phyloP scores from a whole-genome alignment of 2,113 vertebrate genomes.

The Alethe castanea region DNA sequence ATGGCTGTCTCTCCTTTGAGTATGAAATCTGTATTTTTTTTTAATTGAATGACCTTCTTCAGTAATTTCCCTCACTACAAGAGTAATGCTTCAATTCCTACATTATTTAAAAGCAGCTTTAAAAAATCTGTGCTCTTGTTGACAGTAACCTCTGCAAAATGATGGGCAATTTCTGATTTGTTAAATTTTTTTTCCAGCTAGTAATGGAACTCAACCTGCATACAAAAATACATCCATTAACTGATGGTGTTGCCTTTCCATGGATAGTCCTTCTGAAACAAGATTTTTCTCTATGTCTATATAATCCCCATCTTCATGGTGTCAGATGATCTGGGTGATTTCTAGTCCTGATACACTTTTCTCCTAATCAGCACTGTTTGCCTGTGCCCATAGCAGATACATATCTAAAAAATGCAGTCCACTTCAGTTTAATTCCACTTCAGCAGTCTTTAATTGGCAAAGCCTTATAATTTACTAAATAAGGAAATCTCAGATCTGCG shows the following conservation, averaged over 20 bases:
- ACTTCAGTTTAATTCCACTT: not conserved
- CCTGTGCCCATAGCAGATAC: not conserved
- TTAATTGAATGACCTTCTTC: not conserved
- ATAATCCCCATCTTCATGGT: not conserved
- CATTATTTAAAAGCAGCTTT: not conserved
- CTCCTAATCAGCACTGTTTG: not conserved
- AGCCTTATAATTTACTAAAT: not conserved
- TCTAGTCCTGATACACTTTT: not conserved
- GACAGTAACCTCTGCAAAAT: not conserved
- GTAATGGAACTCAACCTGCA: not conserved
- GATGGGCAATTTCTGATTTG: not conserved
- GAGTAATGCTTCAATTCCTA: not conserved
- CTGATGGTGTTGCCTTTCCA: not conserved
- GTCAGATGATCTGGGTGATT: not conserved
- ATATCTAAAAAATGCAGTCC: not conserved
- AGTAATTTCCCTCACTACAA: not conserved
- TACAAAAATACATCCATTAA: not conserved
- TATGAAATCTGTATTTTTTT: not conserved
- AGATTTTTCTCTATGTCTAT: not conserved
- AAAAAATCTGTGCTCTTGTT: not conserved
- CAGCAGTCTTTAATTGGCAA: not conserved
- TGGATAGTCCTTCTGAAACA: not conserved
- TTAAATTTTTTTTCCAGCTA: not conserved
- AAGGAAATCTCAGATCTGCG: not conserved
- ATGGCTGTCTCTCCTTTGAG: not conserved